These are phyloP conservation scores for Acromyrmex charruanus DNA, from an alignment of 1,140 invertebrate genomes.

Conservation along the genomic window DNA sequence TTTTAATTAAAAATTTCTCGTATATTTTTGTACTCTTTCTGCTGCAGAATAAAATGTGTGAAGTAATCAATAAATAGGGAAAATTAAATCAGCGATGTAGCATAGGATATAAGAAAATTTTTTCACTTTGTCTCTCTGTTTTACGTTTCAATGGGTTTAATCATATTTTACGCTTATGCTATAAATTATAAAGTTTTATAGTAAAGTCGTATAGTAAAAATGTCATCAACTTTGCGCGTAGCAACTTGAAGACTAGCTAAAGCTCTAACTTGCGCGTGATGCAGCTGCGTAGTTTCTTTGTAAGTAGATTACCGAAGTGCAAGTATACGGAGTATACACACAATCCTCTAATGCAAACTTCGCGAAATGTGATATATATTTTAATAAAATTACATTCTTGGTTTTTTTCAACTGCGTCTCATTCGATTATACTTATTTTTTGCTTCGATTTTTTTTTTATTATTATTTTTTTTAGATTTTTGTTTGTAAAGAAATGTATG, in stretches of 20 bases:
- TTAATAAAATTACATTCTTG: background rate
- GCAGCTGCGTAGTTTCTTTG: conserved; percentile 45
- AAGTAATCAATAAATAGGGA: background rate
- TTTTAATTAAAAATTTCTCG: conserved; percentile 52
- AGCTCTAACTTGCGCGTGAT: conserved; percentile 24
- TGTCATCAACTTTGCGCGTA: conserved; percentile 45
- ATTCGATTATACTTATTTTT: background rate
- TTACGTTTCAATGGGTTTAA: background rate
- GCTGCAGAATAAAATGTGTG: background rate
- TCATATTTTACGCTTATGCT: background rate
- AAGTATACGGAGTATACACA: conserved; percentile 23
- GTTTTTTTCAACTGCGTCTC: background rate
- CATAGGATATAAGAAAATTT: background rate
- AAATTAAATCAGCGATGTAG: background rate
- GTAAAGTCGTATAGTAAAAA: conserved; percentile 1
- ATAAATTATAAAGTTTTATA: conserved; percentile 17
- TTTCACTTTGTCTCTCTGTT: background rate
- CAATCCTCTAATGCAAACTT: conserved; percentile 42
- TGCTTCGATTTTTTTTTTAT: background rate
- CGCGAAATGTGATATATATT: background rate
- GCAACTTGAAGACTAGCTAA: background rate
- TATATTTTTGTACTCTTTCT: background rate
- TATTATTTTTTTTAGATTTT: too few relatives aligned
- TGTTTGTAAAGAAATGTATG: too few relatives aligned
- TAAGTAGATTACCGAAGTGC: conserved; percentile 43